Conservation (phyloP, 1,140 invertebrate genomes). For the Orchesella cincta region DNA sequence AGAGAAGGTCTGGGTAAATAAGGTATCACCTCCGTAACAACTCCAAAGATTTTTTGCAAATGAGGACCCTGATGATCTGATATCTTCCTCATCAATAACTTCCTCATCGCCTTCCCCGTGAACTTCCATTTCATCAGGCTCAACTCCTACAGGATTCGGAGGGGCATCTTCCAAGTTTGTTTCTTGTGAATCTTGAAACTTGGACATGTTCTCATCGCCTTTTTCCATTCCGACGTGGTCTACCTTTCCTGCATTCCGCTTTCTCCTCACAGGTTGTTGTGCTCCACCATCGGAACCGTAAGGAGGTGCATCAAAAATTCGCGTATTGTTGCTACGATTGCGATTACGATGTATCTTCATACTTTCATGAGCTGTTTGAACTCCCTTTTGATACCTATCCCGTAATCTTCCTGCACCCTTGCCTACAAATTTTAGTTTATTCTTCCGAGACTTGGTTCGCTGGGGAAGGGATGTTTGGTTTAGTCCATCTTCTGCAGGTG, state of each 20-base stretch:
- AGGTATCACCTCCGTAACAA: constrained; percentile 72
- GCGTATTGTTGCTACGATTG: constrained; percentile 19
- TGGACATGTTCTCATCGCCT: too few relatives aligned
- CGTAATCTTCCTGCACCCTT: neutral
- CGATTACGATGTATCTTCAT: constrained; percentile 30
- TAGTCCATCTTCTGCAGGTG: neutral
- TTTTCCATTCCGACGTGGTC: neutral
- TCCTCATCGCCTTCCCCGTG: constrained; percentile 55
- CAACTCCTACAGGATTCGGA: constrained; percentile 52
- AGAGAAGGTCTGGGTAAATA: constrained; percentile 69
- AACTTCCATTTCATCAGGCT: constrained; percentile 57
- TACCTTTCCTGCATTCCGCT: neutral
- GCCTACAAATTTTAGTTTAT: neutral
- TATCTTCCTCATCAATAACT: constrained; percentile 49
- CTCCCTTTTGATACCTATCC: constrained; percentile 17
- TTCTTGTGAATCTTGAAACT: too few relatives aligned
- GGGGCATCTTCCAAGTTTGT: constrained; percentile 55
- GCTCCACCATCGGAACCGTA: too few relatives aligned
- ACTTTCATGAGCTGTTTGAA: constrained; percentile 35
- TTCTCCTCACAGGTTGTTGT: neutral
- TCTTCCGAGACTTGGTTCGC: neutral
- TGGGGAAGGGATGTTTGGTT: neutral
- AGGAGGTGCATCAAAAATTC: too few relatives aligned
- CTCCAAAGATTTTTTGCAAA: constrained; percentile 56
- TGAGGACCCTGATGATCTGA: constrained; percentile 49